Percentiles rank a stretch among this genome's conserved stretches.
Evolutionary conservation across 1,140 invertebrate species (phyloP).

Genomic region (Danaus melanippus): DNA sequence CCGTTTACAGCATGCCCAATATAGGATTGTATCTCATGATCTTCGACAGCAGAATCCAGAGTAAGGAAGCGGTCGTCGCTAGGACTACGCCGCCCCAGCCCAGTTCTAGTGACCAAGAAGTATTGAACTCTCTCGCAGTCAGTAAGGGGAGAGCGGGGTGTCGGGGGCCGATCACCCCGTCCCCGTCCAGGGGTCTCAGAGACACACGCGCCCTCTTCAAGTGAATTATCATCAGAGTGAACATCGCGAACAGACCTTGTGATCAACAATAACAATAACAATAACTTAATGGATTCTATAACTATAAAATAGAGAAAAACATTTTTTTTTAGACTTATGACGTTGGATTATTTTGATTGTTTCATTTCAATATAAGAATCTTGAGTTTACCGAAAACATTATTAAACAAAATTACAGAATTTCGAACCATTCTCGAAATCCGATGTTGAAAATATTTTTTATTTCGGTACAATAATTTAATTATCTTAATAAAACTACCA

Average conservation of each 20-base stretch:
- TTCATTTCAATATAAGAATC: no score
- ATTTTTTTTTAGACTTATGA: no score
- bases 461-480: no score
- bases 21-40: conserved; percentile 91
- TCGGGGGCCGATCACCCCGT: conserved; percentile 78
- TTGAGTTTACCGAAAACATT: no score
- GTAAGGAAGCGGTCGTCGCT: conserved; percentile 82
- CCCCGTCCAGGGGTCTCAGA: conserved; percentile 78
- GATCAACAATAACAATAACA: conserved; percentile 29
- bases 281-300: conserved; percentile 1
- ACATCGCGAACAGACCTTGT: conserved; percentile 88
- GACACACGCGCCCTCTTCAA: conserved; percentile 81
- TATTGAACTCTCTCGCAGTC: conserved; percentile 80
- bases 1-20: conserved; percentile 75
- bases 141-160: conserved; percentile 58
- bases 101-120: conserved; percentile 86
- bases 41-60: conserved; percentile 91
- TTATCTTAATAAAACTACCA: no score
- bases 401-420: no score
- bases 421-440: no score
- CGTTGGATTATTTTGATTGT: no score
- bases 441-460: no score
- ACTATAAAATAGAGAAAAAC: no score
- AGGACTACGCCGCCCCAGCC: conserved; percentile 87
- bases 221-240: conserved; percentile 91